phyloP scores from a whole-genome alignment of 2,888 invertebrate species.

The Masnerella sp. region DNA sequence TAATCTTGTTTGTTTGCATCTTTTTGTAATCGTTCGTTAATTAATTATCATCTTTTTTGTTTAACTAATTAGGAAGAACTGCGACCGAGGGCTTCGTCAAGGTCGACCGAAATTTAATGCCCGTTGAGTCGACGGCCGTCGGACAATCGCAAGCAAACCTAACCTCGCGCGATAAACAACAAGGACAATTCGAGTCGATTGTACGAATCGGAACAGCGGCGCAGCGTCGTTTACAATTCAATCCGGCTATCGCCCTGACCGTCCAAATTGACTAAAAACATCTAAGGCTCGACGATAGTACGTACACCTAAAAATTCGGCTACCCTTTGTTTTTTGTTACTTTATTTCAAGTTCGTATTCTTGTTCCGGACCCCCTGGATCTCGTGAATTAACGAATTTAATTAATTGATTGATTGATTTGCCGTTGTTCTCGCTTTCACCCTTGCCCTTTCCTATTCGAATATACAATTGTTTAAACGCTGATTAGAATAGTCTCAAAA shows the following conservation, averaged over 20 bases:
- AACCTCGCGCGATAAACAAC: slow-evolving; percentile 6
- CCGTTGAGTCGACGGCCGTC: slow-evolving; percentile 45
- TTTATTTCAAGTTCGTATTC: too few relatives aligned
- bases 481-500: slow-evolving; percentile 73
- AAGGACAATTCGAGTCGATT: slow-evolving; percentile 29
- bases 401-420: slow-evolving; percentile 14
- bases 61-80: slow-evolving; percentile 61
- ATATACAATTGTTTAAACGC: slow-evolving; percentile 49
- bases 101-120: slow-evolving; percentile 29
- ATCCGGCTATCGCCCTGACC: slow-evolving; percentile 19
- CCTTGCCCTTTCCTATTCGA: slow-evolving; percentile 4
- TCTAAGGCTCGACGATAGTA: slow-evolving; percentile 43
- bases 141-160: slow-evolving; percentile 26
- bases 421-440: neutral
- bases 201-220: slow-evolving; percentile 63
- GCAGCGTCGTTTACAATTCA: slow-evolving; percentile 20
- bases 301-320: slow-evolving; percentile 33
- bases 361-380: slow-evolving; percentile 15
- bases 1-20: slow-evolving; percentile 10
- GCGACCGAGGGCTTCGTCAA: slow-evolving; percentile 51
- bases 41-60: slow-evolving; percentile 27
- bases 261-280: slow-evolving; percentile 51
- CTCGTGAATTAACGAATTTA: too few relatives aligned
- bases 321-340: slow-evolving; percentile 14
- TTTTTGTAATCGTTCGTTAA: slow-evolving; percentile 12